These are phyloP conservation scores for Sphenopsis melanotis DNA, from an alignment of 2,797 vertebrate genomes.

Conservation along the genomic window DNA sequence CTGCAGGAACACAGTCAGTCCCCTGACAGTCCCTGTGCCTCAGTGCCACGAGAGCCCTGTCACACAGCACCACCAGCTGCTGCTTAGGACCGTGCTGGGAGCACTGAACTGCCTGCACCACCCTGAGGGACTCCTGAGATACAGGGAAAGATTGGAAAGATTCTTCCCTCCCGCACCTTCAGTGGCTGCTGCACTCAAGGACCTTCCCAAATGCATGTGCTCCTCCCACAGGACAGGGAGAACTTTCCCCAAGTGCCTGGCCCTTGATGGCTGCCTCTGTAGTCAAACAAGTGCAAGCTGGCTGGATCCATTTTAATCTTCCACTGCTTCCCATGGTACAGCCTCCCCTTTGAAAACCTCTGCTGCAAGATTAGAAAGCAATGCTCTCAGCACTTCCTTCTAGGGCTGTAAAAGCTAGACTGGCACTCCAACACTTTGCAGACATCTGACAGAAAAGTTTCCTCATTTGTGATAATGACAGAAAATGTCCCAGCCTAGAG, in stretches of 20 bases:
- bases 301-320: not conserved
- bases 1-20: not conserved
- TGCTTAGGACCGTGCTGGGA: not conserved
- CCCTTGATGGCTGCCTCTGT: not conserved
- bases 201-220: not conserved
- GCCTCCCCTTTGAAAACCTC: not conserved
- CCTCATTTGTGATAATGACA: not conserved
- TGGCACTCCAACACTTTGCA: not conserved
- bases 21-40: not conserved
- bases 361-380: not conserved
- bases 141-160: not conserved
- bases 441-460: not conserved
- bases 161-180: not conserved
- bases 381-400: not conserved
- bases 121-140: not conserved
- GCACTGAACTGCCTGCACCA: not conserved
- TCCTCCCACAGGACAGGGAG: not conserved
- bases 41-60: fast-evolving
- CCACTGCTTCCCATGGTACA: not conserved
- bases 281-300: not conserved
- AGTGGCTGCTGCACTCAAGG: not conserved
- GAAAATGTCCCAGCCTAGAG: not conserved
- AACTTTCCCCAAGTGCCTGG: not conserved
- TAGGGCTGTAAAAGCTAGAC: not conserved
- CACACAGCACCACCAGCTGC: not conserved